Percentiles rank a stretch among this genome's conserved stretches.
phyloP scores from a whole-genome alignment of 2,888 invertebrate genomes.

The Boloria selene region DNA sequence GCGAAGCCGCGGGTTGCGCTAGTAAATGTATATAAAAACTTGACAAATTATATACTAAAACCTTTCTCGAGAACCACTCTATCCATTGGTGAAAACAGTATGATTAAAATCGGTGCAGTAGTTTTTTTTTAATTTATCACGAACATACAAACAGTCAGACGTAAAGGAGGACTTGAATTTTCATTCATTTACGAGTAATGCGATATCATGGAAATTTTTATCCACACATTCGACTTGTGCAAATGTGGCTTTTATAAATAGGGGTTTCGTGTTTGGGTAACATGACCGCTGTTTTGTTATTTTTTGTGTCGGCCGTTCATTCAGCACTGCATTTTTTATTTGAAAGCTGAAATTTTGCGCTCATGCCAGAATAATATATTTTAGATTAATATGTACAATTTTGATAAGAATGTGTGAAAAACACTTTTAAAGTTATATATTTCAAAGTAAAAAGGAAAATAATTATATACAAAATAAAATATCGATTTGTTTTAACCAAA shows the following conservation, averaged over 20 bases:
- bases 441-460: background rate
- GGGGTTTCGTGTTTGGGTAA: conserved; percentile 60
- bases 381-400: conserved; percentile 44
- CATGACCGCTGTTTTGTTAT: conserved; percentile 65
- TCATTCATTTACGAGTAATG: background rate
- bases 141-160: too few species aligned
- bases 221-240: conserved; percentile 45
- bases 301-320: conserved; percentile 60
- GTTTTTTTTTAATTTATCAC: too few species aligned
- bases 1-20: too few species aligned
- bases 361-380: conserved; percentile 48
- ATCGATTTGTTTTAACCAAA: too few species aligned
- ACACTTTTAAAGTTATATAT: background rate
- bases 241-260: conserved; percentile 53
- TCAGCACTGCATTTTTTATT: conserved; percentile 77
- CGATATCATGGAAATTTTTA: conserved; percentile 43
- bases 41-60: too few species aligned
- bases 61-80: too few species aligned
- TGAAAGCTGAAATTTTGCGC: conserved; percentile 54
- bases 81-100: too few species aligned
- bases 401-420: conserved; percentile 7
- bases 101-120: too few species aligned
- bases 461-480: background rate
- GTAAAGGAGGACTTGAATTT: too few species aligned
- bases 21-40: too few species aligned